Conservation (phyloP, 2,797 vertebrate genomes). For the Ctenosaura bakeri region DNA sequence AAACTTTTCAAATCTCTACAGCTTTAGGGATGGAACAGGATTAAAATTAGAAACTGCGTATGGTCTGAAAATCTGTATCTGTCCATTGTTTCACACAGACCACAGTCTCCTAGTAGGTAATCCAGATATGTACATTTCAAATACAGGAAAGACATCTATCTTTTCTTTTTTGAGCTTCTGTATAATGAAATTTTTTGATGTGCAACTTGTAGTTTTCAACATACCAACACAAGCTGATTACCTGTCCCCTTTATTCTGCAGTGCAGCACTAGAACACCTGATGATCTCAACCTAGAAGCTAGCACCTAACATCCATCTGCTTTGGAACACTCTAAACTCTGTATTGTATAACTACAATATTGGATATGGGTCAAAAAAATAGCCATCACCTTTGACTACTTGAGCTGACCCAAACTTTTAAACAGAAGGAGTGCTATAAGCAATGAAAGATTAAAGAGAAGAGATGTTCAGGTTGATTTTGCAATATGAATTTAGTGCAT, state of each 20-base stretch:
- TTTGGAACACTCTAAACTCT: no score
- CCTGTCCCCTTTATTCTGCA: neutral
- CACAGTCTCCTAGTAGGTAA: no score
- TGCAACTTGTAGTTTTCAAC: neutral
- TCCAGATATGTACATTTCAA: no score
- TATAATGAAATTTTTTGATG: neutral
- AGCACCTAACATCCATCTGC: no score
- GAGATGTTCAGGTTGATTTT: neutral
- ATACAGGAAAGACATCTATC: neutral
- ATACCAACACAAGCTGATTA: neutral
- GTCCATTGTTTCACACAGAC: no score
- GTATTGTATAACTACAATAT: no score
- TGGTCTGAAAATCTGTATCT: no score
- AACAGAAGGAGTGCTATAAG: neutral
- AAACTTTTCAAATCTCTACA: no score
- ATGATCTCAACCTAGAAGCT: no score
- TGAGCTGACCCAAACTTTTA: neutral
- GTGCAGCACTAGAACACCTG: no score
- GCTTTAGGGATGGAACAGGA: no score
- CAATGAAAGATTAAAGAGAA: constrained; percentile 10
- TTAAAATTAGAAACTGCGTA: no score
- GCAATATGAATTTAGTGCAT: neutral
- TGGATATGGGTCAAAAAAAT: neutral
- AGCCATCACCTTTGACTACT: neutral
- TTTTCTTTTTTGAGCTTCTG: neutral